Evolutionary conservation across 2,113 vertebrate species (phyloP), one percentile per base, ranked within the genome.

Genomic region (Campylorhamphus procurvoides): DNA sequence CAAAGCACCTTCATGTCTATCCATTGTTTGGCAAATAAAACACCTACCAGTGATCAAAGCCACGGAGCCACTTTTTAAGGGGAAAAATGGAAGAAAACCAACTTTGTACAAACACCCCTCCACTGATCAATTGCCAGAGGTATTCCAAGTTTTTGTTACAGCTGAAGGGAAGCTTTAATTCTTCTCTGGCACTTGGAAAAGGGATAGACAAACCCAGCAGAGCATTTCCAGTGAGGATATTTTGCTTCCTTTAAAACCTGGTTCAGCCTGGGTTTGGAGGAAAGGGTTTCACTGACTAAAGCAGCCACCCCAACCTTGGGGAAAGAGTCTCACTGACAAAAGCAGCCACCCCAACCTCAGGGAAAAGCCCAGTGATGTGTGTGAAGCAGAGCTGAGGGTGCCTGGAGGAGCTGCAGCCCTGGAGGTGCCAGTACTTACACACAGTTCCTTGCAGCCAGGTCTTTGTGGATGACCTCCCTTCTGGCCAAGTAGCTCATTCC

Each of bases 401-500:
- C 27, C 0, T 12, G 52, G 6, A 72, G 29, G 47, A 35, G 71
- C 78, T 75, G 29, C 67, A 88, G 85, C 19, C 63, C 62, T 62
- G 25, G 79, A 35, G 72, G n/a, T 40, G 27, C 4, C 35, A 64
- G 79, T 96, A 99, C 99, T 99, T 97, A 99, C 99, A 99, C 99
- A 89, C 99, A 99, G 97, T 99, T 99, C 97, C 99, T 98, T 91
- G 99, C 98, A 76, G 99, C 99, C 87, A 99, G 98, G 97, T 99
- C 99, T 98, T 99, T 99, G 97, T 99, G 99, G 88, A 99, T 99
- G 95, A 99, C 99, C 98, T 99, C 99, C 86, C 99, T 94, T 87
- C 99, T 98, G 80, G 99, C 98, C 97, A 99, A 97, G 92, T 99
- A 99, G 98, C 99, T 99, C 99, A 99, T 99, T 42, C 99, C 99